Evolutionary conservation across 2,888 invertebrate species (phyloP).

Genomic region (Tuberolachnus salignus): DNA sequence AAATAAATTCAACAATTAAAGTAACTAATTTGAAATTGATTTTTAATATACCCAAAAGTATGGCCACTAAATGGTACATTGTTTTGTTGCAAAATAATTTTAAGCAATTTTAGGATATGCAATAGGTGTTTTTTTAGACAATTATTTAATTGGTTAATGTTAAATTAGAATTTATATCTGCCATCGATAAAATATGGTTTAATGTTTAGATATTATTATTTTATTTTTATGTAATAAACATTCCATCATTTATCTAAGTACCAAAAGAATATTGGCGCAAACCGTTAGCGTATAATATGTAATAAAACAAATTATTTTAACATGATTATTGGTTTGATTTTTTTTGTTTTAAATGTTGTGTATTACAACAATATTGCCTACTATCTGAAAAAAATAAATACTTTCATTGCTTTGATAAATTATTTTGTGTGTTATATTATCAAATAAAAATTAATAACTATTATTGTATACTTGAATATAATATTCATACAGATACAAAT

Average conservation of each 20-base stretch:
- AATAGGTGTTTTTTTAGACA: constrained; percentile 26
- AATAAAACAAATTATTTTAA: constrained; percentile 33
- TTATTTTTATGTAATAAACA: constrained; percentile 43
- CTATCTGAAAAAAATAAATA: neutral
- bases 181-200: constrained; percentile 17
- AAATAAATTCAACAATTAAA: constrained; percentile 16
- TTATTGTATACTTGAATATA: neutral
- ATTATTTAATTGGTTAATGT: constrained; percentile 41
- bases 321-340: constrained; percentile 12
- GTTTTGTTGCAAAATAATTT: constrained; percentile 32
- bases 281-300: constrained; percentile 3
- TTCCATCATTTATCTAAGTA: constrained; percentile 37
- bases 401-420: neutral
- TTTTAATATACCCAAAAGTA: constrained; percentile 17
- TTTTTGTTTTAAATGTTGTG: constrained; percentile 8
- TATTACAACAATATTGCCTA: neutral
- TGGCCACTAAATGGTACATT: neutral
- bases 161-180: constrained; percentile 22
- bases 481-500: neutral
- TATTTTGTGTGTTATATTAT: neutral
- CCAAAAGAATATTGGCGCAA: neutral
- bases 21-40: constrained; percentile 14
- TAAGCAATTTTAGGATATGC: constrained; percentile 17
- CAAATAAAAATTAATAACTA: neutral
- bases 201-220: constrained; percentile 36